A percentile compares a stretch with the other conserved stretches of the same genome.
Conservation (phyloP, 2,113 vertebrate species). For the Grantiella picta region DNA sequence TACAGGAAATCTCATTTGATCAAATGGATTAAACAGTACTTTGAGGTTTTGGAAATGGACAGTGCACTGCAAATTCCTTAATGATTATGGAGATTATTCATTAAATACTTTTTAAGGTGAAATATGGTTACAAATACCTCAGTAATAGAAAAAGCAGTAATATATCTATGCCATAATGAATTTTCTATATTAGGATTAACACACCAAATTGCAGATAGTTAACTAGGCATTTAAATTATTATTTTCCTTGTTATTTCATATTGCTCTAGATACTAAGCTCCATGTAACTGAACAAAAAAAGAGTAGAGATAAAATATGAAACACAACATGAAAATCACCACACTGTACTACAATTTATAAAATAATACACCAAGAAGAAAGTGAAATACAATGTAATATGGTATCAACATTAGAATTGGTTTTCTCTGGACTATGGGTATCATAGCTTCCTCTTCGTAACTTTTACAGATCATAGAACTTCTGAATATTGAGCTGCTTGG, state of each 20-base stretch:
- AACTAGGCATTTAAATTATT: background rate
- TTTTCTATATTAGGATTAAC: background rate
- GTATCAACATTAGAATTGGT: slow-evolving; percentile 46
- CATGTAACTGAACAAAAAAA: background rate
- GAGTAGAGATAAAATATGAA: background rate
- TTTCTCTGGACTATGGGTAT: slow-evolving; percentile 56
- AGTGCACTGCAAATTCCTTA: background rate
- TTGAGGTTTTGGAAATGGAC: background rate
- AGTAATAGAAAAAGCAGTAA: background rate
- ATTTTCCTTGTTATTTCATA: background rate
- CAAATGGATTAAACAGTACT: background rate
- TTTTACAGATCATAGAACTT: slow-evolving; percentile 44
- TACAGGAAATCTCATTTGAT: background rate
- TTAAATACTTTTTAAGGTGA: background rate
- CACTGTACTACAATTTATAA: background rate
- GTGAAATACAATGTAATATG: slow-evolving; percentile 45
- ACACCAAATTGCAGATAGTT: background rate
- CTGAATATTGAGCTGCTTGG: slow-evolving; percentile 66
- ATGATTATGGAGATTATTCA: background rate
- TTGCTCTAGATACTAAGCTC: background rate
- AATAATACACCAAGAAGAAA: slow-evolving; percentile 48
- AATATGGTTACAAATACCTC: background rate
- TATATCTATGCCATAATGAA: background rate
- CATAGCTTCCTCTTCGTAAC: slow-evolving; percentile 57
- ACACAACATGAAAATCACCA: background rate